These are phyloP conservation scores for Ailurus styani DNA, from an alignment of 2,113 vertebrate genomes.

Conservation along the genomic window DNA sequence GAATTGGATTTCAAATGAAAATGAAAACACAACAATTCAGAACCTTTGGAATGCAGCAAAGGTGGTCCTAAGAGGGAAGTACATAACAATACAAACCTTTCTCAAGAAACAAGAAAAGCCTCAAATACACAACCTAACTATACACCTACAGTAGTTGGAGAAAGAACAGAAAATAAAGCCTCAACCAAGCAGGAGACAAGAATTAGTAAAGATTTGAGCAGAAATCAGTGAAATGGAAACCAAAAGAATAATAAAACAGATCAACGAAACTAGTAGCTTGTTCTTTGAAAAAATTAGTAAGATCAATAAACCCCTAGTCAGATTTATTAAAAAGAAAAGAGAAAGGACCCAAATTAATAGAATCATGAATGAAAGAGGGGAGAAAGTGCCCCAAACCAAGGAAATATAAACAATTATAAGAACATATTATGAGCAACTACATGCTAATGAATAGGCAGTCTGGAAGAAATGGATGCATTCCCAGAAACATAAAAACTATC, in stretches of 20 bases:
- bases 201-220: neutral
- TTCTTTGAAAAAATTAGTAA: neutral
- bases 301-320: neutral
- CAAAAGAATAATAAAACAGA: neutral
- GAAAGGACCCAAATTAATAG: no score
- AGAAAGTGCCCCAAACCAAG: no score
- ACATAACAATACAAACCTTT: neutral
- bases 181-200: neutral
- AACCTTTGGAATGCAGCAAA: neutral
- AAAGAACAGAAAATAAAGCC: neutral
- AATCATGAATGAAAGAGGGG: no score
- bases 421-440: no score
- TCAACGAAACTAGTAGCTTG: neutral
- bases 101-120: neutral
- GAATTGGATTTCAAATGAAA: no score
- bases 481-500: no score
- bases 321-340: neutral
- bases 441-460: no score
- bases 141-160: neutral
- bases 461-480: no score
- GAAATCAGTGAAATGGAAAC: neutral
- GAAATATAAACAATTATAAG: no score
- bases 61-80: neutral
- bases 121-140: neutral
- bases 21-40: neutral